These are phyloP conservation scores for Mus spretus DNA, from an alignment of 2,797 vertebrate genomes.

Conservation along the genomic window DNA sequence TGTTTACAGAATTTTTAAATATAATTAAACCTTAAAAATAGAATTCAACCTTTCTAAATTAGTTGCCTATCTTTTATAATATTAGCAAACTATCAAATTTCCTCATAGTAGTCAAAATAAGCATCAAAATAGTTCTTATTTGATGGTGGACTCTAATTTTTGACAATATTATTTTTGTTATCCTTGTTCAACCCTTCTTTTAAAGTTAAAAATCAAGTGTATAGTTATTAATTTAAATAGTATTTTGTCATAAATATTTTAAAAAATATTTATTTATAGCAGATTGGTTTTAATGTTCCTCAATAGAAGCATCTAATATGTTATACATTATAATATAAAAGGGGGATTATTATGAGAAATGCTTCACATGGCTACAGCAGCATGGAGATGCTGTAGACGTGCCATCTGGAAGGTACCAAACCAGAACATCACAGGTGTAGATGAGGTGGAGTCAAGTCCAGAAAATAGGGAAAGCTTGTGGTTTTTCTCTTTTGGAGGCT, in stretches of 20 bases:
- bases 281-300: neutral
- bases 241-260: neutral
- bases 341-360: neutral
- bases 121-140: neutral
- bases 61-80: neutral
- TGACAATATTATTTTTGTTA: neutral
- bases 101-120: neutral
- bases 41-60: neutral
- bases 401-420: neutral
- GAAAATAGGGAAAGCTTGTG: neutral
- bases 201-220: neutral
- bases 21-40: neutral
- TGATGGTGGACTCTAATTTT: neutral
- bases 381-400: neutral
- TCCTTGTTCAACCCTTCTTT: neutral
- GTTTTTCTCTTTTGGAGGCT: neutral
- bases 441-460: neutral
- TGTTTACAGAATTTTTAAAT: neutral
- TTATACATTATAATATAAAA: neutral
- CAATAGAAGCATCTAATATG: neutral
- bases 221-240: neutral
- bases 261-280: neutral
- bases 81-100: neutral
- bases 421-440: neutral
- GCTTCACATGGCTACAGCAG: neutral